Evolutionary conservation across 2,113 vertebrate genomes (phyloP).

Genomic region (Gopherus flavomarginatus): DNA sequence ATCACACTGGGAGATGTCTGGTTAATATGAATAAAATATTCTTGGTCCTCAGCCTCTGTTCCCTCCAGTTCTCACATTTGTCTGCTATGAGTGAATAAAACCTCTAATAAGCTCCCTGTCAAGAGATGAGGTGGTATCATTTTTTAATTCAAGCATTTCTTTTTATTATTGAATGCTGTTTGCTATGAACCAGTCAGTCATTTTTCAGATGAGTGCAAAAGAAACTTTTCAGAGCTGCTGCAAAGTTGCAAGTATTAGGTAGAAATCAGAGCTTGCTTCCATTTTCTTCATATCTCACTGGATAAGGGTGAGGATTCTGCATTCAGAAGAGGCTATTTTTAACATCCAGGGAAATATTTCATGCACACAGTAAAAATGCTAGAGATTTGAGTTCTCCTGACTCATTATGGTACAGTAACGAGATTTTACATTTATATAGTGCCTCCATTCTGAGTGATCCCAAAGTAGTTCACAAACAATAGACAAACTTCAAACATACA

Average conservation of each 20-base stretch:
- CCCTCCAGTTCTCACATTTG: conserved; percentile 17
- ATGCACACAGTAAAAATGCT: conserved; percentile 11
- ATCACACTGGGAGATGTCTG: not conserved
- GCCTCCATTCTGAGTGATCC: conserved; percentile 26
- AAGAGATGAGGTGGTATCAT: not conserved
- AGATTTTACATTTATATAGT: conserved; percentile 48
- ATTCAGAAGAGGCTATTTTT: conserved; percentile 25
- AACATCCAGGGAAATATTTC: conserved; percentile 19
- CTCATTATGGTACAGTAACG: conserved; percentile 2
- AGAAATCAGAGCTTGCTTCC: conserved; percentile 39
- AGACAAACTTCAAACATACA: conserved; percentile 37
- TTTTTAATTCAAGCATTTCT: conserved; percentile 12
- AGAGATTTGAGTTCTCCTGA: conserved; percentile 21
- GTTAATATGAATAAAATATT: conserved; percentile 57
- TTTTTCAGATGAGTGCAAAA: not conserved
- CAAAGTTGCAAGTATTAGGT: not conserved
- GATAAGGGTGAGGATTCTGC: conserved; percentile 28
- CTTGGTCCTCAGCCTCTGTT: conserved; percentile 2
- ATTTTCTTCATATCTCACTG: conserved; percentile 5
- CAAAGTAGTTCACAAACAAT: conserved; percentile 46
- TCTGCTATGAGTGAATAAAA: conserved; percentile 47
- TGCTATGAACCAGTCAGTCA: conserved; percentile 2
- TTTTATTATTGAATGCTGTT: not conserved
- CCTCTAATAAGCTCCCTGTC: conserved; percentile 38
- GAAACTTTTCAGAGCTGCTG: conserved; percentile 2